phyloP scores from a whole-genome alignment of 2,113 vertebrate genomes.

The Oreotrochilus melanogaster region DNA sequence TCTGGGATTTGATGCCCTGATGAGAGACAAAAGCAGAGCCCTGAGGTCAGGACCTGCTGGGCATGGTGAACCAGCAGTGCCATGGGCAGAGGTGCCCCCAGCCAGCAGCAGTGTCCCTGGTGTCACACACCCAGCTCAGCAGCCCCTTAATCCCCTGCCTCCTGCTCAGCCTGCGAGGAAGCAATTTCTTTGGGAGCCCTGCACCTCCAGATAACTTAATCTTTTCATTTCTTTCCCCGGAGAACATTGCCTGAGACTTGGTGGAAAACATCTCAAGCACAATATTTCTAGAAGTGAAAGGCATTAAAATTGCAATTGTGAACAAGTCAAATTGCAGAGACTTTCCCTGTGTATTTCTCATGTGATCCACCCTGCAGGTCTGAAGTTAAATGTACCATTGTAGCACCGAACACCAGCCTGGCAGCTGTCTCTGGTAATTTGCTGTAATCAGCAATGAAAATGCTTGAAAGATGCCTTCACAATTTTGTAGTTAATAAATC shows the following conservation, averaged over 20 bases:
- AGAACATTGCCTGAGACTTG: neutral
- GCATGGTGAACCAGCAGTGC: fast-evolving
- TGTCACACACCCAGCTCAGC: neutral
- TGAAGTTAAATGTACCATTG: neutral
- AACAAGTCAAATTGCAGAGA: neutral
- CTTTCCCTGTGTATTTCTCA: neutral
- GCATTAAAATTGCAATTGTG: neutral
- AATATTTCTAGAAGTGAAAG: neutral
- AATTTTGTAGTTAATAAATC: neutral
- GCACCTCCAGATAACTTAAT: neutral
- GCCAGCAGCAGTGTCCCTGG: fast-evolving
- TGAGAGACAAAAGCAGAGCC: neutral
- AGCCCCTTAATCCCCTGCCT: fast-evolving
- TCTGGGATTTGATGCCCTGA: neutral
- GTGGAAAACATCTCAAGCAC: neutral
- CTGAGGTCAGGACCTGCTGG: fast-evolving
- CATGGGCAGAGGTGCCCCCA: fast-evolving
- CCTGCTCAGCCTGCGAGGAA: neutral
- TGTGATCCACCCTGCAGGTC: neutral
- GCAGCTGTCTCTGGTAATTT: neutral
- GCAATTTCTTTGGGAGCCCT: neutral
- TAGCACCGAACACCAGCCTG: neutral
- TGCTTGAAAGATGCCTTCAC: neutral
- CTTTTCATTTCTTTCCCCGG: neutral
- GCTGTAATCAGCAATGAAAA: neutral